Evolutionary conservation across 2,888 invertebrate species (phyloP).

Genomic region (Ptychoptera albimana): DNA sequence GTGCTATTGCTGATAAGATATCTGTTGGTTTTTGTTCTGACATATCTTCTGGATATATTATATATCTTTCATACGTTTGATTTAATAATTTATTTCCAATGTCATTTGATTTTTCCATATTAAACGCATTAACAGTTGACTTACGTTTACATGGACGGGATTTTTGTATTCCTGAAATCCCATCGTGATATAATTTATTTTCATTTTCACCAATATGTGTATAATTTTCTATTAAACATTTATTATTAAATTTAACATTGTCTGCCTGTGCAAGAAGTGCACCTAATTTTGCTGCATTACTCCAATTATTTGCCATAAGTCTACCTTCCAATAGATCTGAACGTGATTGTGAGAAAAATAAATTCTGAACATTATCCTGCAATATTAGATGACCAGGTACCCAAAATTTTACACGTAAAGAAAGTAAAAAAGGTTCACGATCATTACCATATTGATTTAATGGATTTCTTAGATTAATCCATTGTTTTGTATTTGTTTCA

Average conservation of each 20-base stretch:
- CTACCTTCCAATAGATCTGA: slow-evolving; percentile 59
- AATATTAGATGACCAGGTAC: slow-evolving; percentile 75
- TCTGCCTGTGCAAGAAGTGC: slow-evolving; percentile 57
- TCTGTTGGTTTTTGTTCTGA: slow-evolving; percentile 19
- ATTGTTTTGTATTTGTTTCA: slow-evolving; percentile 56
- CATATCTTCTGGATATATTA: slow-evolving; percentile 18
- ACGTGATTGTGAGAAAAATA: slow-evolving; percentile 73
- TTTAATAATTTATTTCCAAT: slow-evolving; percentile 1
- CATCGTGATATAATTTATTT: slow-evolving; percentile 25
- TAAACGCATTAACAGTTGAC: slow-evolving; percentile 24
- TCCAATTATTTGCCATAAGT: slow-evolving; percentile 51
- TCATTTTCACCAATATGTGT: slow-evolving; percentile 19
- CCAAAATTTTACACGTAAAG: slow-evolving; percentile 65
- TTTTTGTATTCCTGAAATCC: slow-evolving; percentile 20
- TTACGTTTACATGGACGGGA: slow-evolving; percentile 28
- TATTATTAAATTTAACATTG: slow-evolving; percentile 24
- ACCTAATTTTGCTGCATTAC: slow-evolving; percentile 50
- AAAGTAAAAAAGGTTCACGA: slow-evolving; percentile 25
- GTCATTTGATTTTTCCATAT: slow-evolving; percentile 3
- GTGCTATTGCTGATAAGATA: slow-evolving; percentile 24
- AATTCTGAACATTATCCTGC: slow-evolving; percentile 66
- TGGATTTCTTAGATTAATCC: slow-evolving; percentile 76
- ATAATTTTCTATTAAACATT: slow-evolving; percentile 21
- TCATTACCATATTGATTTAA: slow-evolving; percentile 28
- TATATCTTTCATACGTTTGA: slow-evolving; percentile 21